phyloP scores from a whole-genome alignment of 1,140 invertebrate species.

The Leptopilina boulardi region DNA sequence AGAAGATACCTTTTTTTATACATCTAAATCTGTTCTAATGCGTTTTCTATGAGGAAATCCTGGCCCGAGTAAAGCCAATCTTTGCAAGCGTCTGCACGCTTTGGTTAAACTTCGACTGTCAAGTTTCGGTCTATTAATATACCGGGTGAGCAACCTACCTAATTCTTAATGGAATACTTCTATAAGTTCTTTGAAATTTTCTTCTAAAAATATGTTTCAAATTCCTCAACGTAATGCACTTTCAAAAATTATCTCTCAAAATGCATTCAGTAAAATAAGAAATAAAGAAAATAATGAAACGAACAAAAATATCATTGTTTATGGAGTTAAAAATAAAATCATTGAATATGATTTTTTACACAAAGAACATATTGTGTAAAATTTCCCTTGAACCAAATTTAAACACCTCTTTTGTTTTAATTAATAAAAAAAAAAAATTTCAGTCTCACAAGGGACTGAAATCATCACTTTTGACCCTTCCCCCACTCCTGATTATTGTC shows the following conservation, averaged over 20 bases:
- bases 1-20: not conserved
- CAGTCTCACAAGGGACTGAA: no score
- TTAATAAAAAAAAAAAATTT: no score
- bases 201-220: slow-evolving; percentile 58
- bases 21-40: not conserved
- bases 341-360: no score
- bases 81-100: slow-evolving; percentile 50
- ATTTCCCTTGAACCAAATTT: no score
- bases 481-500: no score
- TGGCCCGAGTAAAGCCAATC: not conserved
- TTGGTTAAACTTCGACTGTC: slow-evolving; percentile 68
- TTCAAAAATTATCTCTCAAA: not conserved
- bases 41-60: not conserved
- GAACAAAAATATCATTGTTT: no score
- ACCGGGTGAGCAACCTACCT: slow-evolving; percentile 53
- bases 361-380: no score
- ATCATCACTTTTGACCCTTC: no score
- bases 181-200: slow-evolving; percentile 48
- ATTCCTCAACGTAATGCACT: not conserved
- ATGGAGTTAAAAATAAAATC: no score
- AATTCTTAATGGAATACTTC: slow-evolving; percentile 62
- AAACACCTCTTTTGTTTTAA: no score
- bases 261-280: no score
- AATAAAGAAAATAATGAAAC: not conserved
- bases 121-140: slow-evolving; percentile 71